A percentile compares a stretch with the other conserved stretches of the same genome.
Conservation (phyloP, 2,797 vertebrate genomes). For the Gallinago stenura region DNA sequence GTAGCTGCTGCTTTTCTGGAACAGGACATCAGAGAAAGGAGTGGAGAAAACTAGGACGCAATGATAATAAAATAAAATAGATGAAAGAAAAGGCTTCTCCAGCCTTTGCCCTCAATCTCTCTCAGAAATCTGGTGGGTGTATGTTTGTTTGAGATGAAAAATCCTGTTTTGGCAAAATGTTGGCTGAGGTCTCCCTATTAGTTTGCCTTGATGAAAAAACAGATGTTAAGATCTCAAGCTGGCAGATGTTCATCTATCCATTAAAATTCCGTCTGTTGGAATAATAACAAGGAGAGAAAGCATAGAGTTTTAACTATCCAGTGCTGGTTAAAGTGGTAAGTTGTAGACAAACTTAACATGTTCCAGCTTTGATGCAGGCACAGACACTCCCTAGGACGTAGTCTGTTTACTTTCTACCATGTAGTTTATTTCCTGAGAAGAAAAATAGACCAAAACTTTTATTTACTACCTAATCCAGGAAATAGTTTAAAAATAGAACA, state of each 20-base stretch:
- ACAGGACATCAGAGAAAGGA: neutral
- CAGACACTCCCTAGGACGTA: neutral
- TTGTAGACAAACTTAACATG: neutral
- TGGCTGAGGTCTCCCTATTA: neutral
- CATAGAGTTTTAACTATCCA: neutral
- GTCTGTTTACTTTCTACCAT: neutral
- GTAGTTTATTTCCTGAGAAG: neutral
- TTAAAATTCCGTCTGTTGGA: neutral
- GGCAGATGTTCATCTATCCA: constrained; percentile 2
- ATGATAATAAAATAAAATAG: no score
- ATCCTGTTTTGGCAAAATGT: neutral
- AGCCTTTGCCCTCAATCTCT: rapidly evolving
- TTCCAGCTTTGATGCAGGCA: neutral
- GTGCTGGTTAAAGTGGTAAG: neutral
- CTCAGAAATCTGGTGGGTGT: neutral
- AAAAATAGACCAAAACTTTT: neutral
- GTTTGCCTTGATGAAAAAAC: neutral
- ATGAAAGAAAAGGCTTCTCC: neutral
- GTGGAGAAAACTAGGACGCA: no score
- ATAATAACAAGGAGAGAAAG: neutral
- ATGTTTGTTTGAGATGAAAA: neutral
- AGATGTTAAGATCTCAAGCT: neutral
- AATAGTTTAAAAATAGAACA: neutral
- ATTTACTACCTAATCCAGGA: neutral
- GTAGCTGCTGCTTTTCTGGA: neutral